Evolutionary conservation across 2,797 vertebrate genomes (phyloP).

Genomic region (Semotilus atromaculatus): DNA sequence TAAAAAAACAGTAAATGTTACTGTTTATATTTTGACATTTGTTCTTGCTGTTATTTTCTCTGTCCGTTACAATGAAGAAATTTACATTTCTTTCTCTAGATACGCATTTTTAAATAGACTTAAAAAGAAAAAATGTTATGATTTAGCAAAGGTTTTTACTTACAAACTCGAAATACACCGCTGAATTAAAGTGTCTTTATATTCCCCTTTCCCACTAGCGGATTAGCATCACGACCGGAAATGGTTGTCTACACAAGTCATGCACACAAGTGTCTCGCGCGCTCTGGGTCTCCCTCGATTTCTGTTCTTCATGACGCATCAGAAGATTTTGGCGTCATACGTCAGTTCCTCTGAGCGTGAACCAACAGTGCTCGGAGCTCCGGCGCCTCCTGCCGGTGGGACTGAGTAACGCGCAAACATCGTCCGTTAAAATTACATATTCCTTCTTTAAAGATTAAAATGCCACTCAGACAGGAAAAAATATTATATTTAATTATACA

Average conservation of each 20-base stretch:
- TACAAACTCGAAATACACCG: not conserved
- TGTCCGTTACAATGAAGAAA: no score
- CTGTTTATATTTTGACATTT: not conserved
- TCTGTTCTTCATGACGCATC: slow-evolving; percentile 27
- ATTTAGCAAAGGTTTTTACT: not conserved
- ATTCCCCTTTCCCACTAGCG: not conserved
- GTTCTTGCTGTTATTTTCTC: not conserved
- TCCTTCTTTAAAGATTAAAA: not conserved
- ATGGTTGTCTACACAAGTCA: no score
- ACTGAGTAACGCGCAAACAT: not conserved
- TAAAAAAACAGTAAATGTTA: not conserved
- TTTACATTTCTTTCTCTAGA: no score
- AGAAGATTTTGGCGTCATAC: slow-evolving; percentile 70
- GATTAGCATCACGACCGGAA: not conserved
- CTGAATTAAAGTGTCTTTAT: not conserved
- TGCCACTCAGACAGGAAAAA: no score
- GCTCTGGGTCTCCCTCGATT: slow-evolving; percentile 1
- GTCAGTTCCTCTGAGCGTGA: slow-evolving; percentile 57
- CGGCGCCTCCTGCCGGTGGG: slow-evolving; percentile 19
- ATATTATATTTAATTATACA: not conserved
- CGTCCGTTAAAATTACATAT: not conserved
- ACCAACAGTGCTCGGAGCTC: no score
- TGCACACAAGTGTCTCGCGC: not conserved
- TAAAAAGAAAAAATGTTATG: not conserved
- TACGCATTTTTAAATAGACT: not conserved